These are phyloP conservation scores for Adela reaumurella DNA, from an alignment of 2,888 invertebrate species.

Conservation along the genomic window DNA sequence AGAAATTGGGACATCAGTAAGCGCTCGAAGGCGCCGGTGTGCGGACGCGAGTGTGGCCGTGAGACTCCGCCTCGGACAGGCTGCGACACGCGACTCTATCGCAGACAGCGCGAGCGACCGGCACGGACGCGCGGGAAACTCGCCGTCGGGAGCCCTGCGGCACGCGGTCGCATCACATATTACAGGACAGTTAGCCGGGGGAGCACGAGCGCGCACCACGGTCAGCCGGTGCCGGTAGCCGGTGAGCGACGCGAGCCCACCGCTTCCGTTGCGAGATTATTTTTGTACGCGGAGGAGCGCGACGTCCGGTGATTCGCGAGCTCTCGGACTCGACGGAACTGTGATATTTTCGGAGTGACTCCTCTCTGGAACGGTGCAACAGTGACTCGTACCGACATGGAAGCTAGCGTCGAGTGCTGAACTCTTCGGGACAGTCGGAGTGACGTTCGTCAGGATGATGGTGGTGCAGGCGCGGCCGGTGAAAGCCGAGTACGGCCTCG, in stretches of 20 bases:
- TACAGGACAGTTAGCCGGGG: too few relatives aligned
- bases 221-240: not conserved
- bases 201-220: too few relatives aligned
- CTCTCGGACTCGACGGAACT: not conserved
- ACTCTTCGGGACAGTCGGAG: not conserved
- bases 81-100: not conserved
- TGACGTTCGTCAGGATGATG: conserved; percentile 43
- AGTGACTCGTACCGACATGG: not conserved
- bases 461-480: conserved; percentile 43
- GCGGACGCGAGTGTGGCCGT: conserved; percentile 28
- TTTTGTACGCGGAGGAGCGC: not conserved
- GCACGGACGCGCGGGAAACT: not conserved
- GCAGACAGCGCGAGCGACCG: not conserved
- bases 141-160: not conserved
- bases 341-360: not conserved
- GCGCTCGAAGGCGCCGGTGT: conserved; percentile 49
- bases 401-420: not conserved
- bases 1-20: conserved; percentile 66
- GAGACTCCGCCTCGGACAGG: conserved; percentile 8
- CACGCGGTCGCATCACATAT: too few relatives aligned
- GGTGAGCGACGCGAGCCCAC: not conserved
- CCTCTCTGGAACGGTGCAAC: not conserved
- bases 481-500: conserved; percentile 5
- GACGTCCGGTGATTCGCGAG: not conserved
- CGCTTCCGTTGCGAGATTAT: not conserved